Conservation (phyloP, 2,888 invertebrate species). For the Antheraea yamamai region DNA sequence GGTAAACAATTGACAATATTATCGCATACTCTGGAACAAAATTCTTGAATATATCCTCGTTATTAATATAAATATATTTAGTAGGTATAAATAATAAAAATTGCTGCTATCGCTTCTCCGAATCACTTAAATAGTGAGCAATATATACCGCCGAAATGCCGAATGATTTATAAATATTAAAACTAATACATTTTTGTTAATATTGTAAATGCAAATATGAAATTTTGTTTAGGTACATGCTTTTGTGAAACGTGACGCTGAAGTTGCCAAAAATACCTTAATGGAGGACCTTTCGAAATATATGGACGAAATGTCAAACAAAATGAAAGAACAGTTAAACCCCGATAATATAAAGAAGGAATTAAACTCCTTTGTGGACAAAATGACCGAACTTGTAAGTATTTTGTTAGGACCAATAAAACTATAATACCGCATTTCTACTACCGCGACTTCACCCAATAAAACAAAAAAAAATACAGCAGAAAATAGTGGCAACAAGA, state of each 20-base stretch:
- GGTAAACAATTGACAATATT: too few relatives aligned
- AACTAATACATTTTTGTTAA: neutral
- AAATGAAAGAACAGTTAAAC: neutral
- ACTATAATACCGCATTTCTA: too few relatives aligned
- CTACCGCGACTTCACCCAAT: neutral
- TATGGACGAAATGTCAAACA: neutral
- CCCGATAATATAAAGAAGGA: neutral
- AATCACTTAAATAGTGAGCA: too few relatives aligned
- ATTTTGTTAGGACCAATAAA: neutral
- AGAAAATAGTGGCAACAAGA: too few relatives aligned
- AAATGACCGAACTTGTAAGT: neutral
- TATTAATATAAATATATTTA: too few relatives aligned
- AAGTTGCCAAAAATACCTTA: neutral
- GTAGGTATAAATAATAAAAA: too few relatives aligned
- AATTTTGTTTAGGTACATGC: slow-evolving; percentile 7
- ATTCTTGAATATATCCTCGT: too few relatives aligned
- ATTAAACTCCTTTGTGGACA: neutral
- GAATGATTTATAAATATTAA: neutral
- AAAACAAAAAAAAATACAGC: too few relatives aligned
- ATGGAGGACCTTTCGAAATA: neutral
- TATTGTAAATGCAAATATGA: neutral
- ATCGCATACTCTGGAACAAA: too few relatives aligned
- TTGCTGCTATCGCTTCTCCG: too few relatives aligned
- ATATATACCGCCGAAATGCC: neutral
- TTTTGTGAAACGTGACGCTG: slow-evolving; percentile 10